Evolutionary conservation across 2,113 vertebrate genomes (phyloP).

Genomic region (Rhea americana): DNA sequence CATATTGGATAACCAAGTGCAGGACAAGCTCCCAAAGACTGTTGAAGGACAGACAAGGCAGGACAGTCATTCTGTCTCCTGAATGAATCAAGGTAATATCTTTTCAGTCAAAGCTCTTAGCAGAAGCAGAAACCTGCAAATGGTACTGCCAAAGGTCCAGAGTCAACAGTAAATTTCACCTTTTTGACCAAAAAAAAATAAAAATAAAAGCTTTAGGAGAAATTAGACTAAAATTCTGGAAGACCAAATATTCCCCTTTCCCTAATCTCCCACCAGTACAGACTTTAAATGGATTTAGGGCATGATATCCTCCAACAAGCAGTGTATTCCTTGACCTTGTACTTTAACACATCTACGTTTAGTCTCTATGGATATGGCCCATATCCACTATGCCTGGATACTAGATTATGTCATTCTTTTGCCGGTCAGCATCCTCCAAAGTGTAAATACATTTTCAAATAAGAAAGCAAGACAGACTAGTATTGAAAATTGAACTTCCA

Average conservation of each 20-base stretch:
- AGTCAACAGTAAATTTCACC: neutral
- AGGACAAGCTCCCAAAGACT: neutral
- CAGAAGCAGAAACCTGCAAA: neutral
- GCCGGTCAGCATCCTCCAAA: neutral
- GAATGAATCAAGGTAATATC: neutral
- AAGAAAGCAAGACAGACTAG: neutral
- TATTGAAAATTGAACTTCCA: neutral
- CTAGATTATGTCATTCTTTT: neutral
- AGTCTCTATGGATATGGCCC: neutral
- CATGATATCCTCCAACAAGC: neutral
- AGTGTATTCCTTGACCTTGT: neutral
- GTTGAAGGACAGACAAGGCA: neutral
- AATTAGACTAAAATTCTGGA: neutral
- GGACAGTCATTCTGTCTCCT: neutral
- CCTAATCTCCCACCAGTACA: neutral
- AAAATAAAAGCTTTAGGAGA: neutral
- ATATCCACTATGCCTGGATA: neutral
- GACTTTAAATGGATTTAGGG: neutral
- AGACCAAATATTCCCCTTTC: neutral
- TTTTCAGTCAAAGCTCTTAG: neutral
- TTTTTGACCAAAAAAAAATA: neutral
- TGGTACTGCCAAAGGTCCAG: neutral
- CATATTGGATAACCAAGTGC: neutral
- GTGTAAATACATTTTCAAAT: neutral
- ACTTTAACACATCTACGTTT: neutral